Evolutionary conservation across 2,113 vertebrate genomes (phyloP).

Genomic region (Falcunculus frontatus): DNA sequence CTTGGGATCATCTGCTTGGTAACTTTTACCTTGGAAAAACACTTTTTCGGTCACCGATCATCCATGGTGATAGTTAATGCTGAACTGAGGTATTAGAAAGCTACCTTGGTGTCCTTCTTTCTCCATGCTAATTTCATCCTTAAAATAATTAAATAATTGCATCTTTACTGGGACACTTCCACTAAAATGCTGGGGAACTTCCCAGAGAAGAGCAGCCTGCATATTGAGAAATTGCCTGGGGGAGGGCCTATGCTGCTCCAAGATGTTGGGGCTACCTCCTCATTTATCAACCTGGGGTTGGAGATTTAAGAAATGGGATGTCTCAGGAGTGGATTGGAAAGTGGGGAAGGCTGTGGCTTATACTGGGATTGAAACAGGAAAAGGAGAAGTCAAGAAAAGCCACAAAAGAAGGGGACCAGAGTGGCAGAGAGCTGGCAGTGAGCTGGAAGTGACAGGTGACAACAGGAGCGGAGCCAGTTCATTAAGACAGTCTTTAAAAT

Average conservation of each 20-base stretch:
- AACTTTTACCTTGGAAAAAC: not conserved
- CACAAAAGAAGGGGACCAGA: not conserved
- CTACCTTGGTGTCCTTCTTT: not conserved
- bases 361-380: not conserved
- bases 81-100: not conserved
- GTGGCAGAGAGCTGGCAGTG: not conserved
- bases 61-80: not conserved
- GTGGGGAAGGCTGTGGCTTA: not conserved
- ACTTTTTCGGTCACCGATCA: not conserved
- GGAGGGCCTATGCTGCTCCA: not conserved
- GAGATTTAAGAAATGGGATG: not conserved
- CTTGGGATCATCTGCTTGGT: not conserved
- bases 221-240: not conserved
- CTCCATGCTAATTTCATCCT: not conserved
- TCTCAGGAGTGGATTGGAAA: not conserved
- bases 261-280: not conserved
- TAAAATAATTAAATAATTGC: not conserved
- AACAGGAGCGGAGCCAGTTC: constrained; percentile 39
- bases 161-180: not conserved
- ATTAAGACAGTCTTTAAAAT: constrained; percentile 67
- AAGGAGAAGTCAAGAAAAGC: not conserved
- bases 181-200: not conserved
- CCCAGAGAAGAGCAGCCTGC: not conserved
- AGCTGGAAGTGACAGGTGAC: constrained; percentile 7
- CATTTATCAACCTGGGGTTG: not conserved